These are phyloP conservation scores for Furcifer pardalis DNA, from an alignment of 2,797 vertebrate species.

Conservation along the genomic window DNA sequence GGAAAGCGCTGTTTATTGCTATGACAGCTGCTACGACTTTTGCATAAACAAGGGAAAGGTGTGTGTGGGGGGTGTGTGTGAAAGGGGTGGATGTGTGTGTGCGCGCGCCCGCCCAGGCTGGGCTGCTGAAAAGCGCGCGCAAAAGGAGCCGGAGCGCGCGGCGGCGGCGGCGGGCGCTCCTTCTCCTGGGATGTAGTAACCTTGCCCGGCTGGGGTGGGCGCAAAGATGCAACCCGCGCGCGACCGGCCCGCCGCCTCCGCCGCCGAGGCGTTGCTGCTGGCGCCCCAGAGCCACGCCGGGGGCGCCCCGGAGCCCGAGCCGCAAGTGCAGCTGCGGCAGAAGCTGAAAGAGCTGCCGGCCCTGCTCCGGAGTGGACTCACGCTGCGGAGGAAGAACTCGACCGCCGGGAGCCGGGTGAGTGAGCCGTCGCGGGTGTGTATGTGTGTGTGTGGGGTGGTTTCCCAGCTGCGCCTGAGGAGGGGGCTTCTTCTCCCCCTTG, in stretches of 20 bases:
- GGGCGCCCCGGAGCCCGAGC: constrained; percentile 51
- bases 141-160: not conserved
- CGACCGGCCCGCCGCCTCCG: constrained; percentile 53
- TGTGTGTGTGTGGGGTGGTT: no score
- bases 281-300: constrained; percentile 65
- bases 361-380: constrained; percentile 78
- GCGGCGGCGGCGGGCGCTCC: constrained; percentile 18
- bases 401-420: constrained; percentile 72
- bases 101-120: no score
- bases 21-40: not conserved
- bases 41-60: constrained; percentile 39
- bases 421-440: not conserved
- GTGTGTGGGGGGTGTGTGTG: constrained; percentile 43
- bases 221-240: constrained; percentile 72
- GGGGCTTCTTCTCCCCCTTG: no score
- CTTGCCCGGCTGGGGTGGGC: constrained; percentile 73
- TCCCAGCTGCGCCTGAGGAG: no score
- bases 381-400: constrained; percentile 77
- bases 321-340: constrained; percentile 74
- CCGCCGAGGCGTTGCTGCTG: constrained; percentile 36
- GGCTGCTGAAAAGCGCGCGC: constrained; percentile 31
- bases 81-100: not conserved
- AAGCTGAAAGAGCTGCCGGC: constrained; percentile 78
- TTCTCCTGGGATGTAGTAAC: constrained; percentile 65
- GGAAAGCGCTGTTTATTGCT: not conserved